Base-by-base conservation (phyloP, 2,113 vertebrate genomes). In the Symphodus melops region DNA sequence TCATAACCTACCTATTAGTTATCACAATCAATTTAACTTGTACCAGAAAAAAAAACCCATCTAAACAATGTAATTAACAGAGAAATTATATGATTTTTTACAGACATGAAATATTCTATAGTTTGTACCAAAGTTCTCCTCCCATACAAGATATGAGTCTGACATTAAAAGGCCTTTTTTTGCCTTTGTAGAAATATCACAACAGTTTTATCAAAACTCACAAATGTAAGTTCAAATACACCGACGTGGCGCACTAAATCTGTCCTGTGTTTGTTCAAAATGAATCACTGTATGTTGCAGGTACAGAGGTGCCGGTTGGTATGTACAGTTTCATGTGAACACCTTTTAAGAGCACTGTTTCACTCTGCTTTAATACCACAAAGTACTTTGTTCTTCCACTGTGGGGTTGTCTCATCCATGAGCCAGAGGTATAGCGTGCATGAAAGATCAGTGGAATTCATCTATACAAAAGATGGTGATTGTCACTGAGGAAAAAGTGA, bases 271-370 rank as follows among this genome's bases (percentile, higher is more conserved):
- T 36, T 66, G 28, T 28, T 77, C 16, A 81, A 75, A 37, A n/a
- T 52, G 48, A 68, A 28, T 68, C 3, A 21, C 21, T 78, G 39
- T 91, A 11, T 88, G 64, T 91, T 91, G 9, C 88, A 93, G 92
- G 87, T 49, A 14, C 8, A 2, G 89, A 88, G 81, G 62, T 54
- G 68, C 73, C 79, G 0, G 0, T 86, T 19, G 91, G 91, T 93
- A 93, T 1, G 92, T 92, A 91, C 17, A 17, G 46, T 17, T 17
- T 25, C 28, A 44, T 70, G 1, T 14, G 58, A 58, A 48, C 46
- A 48, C 46, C 16, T 17, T 48, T 17, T 17, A 17, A 48, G 14
- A 48, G 46, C 46, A 19, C 46, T 17, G 46, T 41, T 11, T 41
- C 39, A 41, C 39, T 41, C 39, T 41, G 39, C 39, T 51, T 21